phyloP scores from a whole-genome alignment of 2,888 invertebrate species.

The Nipponacmea schrenckii region DNA sequence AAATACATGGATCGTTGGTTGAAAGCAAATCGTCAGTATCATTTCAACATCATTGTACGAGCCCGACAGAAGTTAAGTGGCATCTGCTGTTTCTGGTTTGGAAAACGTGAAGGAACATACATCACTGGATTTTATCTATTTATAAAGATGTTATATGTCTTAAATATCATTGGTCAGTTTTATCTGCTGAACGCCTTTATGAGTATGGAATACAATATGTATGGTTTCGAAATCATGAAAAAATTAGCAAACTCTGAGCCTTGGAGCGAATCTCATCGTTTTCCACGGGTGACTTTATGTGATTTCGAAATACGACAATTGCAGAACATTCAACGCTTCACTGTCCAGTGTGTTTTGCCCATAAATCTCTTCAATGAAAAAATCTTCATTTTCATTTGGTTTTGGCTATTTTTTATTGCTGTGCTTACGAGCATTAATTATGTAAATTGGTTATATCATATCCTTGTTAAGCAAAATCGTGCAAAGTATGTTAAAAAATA shows the following conservation, averaged over 20 bases:
- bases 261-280: conserved; percentile 48
- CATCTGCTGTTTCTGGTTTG: conserved; percentile 53
- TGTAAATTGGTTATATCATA: conserved; percentile 46
- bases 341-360: conserved; percentile 54
- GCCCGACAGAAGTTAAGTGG: conserved; percentile 41
- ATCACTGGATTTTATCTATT: conserved; percentile 58
- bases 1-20: conserved; percentile 55
- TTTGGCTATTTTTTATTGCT: conserved; percentile 54
- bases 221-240: conserved; percentile 56
- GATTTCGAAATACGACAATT: conserved; percentile 53
- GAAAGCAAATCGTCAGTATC: conserved; percentile 50
- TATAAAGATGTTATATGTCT: conserved; percentile 55
- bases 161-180: conserved; percentile 62
- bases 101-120: conserved; percentile 58
- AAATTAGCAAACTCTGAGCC: conserved; percentile 38
- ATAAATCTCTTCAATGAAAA: conserved; percentile 58
- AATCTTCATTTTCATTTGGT: conserved; percentile 56
- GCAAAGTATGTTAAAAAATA: conserved; percentile 53
- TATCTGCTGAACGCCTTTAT: conserved; percentile 60
- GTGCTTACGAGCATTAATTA: conserved; percentile 43
- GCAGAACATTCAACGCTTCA: conserved; percentile 50
- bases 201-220: conserved; percentile 53
- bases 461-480: conserved; percentile 45
- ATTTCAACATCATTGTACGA: conserved; percentile 47
- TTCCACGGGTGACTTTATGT: conserved; percentile 50